Evolutionary conservation across 2,797 vertebrate species (phyloP).

Genomic region (Myotis pilosus): DNA sequence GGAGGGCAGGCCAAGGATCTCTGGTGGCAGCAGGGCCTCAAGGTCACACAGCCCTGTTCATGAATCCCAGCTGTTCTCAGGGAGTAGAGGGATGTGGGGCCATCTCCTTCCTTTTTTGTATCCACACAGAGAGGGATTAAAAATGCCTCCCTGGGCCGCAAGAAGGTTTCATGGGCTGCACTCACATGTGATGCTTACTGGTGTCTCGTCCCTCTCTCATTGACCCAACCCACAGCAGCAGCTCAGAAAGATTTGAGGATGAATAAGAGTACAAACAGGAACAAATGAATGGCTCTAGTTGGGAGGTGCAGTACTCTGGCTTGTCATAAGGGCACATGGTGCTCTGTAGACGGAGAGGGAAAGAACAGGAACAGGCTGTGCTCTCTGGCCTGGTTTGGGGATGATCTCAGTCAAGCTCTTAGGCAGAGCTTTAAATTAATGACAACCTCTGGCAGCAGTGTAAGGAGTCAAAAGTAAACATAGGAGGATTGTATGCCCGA

Average conservation of each 20-base stretch:
- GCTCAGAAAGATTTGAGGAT: background rate
- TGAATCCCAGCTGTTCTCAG: background rate
- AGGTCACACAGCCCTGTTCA: background rate
- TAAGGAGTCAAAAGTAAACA: background rate
- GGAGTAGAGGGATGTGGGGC: background rate
- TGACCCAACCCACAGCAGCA: background rate
- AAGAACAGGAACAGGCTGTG: background rate
- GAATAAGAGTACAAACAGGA: background rate
- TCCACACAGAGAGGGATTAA: background rate
- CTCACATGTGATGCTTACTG: too few relatives aligned
- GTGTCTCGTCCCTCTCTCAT: background rate
- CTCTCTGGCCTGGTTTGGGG: background rate
- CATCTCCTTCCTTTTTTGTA: background rate
- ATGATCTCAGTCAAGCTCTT: background rate
- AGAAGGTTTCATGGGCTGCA: background rate
- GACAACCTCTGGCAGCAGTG: too few relatives aligned
- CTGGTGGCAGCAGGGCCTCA: background rate
- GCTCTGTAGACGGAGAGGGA: too few relatives aligned
- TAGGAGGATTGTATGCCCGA: background rate
- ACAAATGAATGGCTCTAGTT: accelerated
- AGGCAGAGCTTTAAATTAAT: background rate
- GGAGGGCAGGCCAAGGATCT: background rate
- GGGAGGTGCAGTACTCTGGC: background rate
- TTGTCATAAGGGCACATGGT: background rate
- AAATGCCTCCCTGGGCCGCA: background rate